Percentiles rank a stretch among this genome's conserved stretches.
Conservation (phyloP, 2,797 vertebrate species). For the Stomatorhinus walkeri region DNA sequence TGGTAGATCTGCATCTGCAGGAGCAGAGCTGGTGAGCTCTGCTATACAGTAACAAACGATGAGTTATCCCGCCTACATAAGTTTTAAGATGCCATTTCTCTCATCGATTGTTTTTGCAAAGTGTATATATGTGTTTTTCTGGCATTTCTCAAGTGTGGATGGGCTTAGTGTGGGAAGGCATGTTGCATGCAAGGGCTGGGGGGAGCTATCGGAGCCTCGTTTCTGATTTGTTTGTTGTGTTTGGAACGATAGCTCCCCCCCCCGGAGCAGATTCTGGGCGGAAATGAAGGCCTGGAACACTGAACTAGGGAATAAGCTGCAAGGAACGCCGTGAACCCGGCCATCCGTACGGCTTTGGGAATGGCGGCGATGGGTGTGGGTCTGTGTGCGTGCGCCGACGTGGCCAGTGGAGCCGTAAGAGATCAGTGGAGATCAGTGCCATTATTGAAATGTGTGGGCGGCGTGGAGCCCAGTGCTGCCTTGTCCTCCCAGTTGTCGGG, state of each 20-base stretch:
- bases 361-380: background rate
- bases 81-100: background rate
- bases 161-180: background rate
- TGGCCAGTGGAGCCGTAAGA: background rate
- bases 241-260: background rate
- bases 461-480: background rate
- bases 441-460: background rate
- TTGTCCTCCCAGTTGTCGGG: background rate
- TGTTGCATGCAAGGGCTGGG: background rate
- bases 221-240: background rate
- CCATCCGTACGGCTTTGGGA: background rate
- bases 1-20: background rate
- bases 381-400: background rate
- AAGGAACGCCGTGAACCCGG: background rate
- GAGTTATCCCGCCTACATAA: background rate
- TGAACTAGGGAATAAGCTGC: background rate
- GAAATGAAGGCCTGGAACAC: constrained; percentile 21
- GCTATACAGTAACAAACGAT: background rate
- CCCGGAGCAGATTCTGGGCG: background rate
- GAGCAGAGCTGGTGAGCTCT: background rate
- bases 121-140: background rate
- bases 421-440: background rate
- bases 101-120: background rate
- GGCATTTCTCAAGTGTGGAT: background rate
- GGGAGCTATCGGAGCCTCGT: no score